phyloP scores from a whole-genome alignment of 2,888 invertebrate species.

The Eupithecia insigniata region DNA sequence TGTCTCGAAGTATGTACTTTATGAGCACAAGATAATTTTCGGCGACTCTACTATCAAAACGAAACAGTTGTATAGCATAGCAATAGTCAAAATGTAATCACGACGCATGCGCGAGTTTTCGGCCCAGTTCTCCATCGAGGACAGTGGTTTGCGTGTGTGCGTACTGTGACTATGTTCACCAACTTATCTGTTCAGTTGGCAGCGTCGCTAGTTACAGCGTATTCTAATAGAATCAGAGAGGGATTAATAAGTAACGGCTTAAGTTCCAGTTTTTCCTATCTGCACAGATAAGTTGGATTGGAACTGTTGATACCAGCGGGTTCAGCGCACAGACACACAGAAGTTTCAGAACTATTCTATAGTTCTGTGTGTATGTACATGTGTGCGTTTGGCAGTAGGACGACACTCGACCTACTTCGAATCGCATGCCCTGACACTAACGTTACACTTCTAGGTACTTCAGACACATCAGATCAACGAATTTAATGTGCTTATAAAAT shows the following conservation, averaged over 20 bases:
- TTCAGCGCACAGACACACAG: too few relatives aligned
- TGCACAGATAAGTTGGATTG: neutral
- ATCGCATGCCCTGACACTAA: slow-evolving; percentile 29
- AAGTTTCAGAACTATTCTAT: too few relatives aligned
- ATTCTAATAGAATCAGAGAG: neutral
- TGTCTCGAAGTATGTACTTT: slow-evolving; percentile 2
- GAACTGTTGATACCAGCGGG: slow-evolving; percentile 37
- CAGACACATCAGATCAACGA: slow-evolving; percentile 14
- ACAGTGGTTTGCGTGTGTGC: slow-evolving; percentile 46
- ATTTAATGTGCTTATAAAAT: slow-evolving; percentile 8
- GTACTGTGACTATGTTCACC: slow-evolving; percentile 40
- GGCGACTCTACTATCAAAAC: slow-evolving; percentile 19
- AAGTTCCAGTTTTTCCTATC: neutral
- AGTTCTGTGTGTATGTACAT: too few relatives aligned
- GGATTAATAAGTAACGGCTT: neutral
- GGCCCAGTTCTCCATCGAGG: slow-evolving; percentile 61
- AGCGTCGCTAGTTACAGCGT: neutral
- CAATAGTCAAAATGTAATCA: slow-evolving; percentile 14
- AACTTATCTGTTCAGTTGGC: neutral
- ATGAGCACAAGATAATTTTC: slow-evolving; percentile 20
- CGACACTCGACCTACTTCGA: slow-evolving; percentile 67
- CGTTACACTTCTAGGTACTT: slow-evolving; percentile 15
- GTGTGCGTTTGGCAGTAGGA: slow-evolving; percentile 69
- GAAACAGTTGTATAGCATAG: slow-evolving; percentile 9
- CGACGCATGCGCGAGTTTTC: slow-evolving; percentile 69